phyloP scores from a whole-genome alignment of 2,888 invertebrate species.

The Rhamnusium bicolor region DNA sequence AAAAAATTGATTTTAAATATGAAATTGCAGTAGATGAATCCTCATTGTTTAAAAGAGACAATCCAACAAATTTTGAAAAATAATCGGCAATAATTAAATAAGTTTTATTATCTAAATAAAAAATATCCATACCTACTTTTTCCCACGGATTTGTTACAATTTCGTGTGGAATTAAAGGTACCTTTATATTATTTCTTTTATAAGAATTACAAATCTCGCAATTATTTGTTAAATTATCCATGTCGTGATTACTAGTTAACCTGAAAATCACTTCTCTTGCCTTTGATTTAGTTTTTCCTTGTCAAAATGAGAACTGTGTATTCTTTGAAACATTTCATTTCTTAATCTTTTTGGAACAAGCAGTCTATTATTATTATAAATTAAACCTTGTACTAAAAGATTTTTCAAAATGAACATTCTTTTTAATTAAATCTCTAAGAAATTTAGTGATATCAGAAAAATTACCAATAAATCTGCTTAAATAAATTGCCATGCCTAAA shows the following conservation, averaged over 20 bases:
- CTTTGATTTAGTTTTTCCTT: not conserved
- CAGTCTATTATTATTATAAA: not conserved
- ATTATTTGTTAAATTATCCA: not conserved
- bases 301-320: not conserved
- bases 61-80: no score
- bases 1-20: no score
- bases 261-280: not conserved
- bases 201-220: not conserved
- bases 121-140: no score
- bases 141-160: no score
- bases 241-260: not conserved
- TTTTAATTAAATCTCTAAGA: not conserved
- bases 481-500: no score
- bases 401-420: not conserved
- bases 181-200: not conserved
- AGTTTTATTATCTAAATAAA: no score
- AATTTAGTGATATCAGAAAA: not conserved
- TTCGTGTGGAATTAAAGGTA: no score
- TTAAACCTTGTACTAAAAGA: not conserved
- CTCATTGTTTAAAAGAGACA: no score
- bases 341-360: not conserved
- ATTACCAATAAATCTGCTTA: no score
- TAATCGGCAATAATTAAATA: no score
- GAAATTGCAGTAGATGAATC: no score
- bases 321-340: not conserved